Evolutionary conservation across 2,113 vertebrate genomes (phyloP).

Genomic region (Elgaria multicarinata): DNA sequence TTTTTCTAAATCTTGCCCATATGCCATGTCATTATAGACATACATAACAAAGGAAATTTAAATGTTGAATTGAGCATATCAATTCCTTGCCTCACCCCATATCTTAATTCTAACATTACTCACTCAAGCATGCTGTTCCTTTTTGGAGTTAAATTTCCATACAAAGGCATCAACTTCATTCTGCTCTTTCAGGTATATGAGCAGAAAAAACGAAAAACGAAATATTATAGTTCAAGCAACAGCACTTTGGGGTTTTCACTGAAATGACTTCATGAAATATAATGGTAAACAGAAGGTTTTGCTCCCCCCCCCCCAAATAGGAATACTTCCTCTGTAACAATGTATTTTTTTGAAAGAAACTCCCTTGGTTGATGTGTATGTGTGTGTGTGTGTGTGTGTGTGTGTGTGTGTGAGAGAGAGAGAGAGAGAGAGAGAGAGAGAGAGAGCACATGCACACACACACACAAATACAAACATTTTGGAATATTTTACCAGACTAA

Average conservation of each 20-base stretch:
- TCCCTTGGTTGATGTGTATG: no score
- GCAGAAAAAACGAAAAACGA: slow-evolving; percentile 60
- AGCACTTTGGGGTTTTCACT: slow-evolving; percentile 73
- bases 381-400: no score
- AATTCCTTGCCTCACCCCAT: slow-evolving; percentile 39
- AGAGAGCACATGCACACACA: neutral
- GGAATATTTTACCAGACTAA: slow-evolving; percentile 42
- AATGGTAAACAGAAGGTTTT: slow-evolving; percentile 75
- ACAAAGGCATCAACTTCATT: slow-evolving; percentile 59
- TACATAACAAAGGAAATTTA: slow-evolving; percentile 54
- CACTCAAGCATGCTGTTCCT: slow-evolving; percentile 31
- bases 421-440: no score
- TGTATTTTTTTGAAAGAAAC: slow-evolving; percentile 33
- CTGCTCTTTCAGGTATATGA: slow-evolving; percentile 33
- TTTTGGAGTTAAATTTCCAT: slow-evolving; percentile 47
- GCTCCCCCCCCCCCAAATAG: slow-evolving; percentile 53
- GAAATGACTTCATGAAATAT: slow-evolving; percentile 73
- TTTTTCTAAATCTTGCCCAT: slow-evolving; percentile 48
- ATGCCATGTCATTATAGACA: slow-evolving; percentile 45
- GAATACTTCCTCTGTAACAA: slow-evolving; percentile 44
- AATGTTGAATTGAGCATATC: slow-evolving; percentile 52
- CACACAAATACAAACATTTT: neutral
- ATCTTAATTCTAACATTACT: slow-evolving; percentile 50
- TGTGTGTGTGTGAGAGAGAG: no score
- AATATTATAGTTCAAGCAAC: slow-evolving; percentile 61